Evolutionary conservation across 2,888 invertebrate genomes (phyloP), one percentile per base, ranked within the genome.

Genomic region (Theretra japonica): DNA sequence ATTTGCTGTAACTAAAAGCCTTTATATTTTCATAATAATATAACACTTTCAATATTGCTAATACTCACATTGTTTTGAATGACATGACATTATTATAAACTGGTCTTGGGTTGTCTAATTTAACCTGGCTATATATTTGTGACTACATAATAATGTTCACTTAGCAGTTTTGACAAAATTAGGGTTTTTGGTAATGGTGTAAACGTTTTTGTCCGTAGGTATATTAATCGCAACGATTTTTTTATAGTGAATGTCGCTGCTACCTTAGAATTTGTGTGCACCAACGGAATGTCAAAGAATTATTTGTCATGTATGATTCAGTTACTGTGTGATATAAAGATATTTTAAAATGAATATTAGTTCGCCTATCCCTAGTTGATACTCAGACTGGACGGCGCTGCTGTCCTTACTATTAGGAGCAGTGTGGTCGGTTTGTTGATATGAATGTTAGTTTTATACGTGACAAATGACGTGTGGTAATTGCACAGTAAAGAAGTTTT

Each of bases 231-330:
- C 77, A 78, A 79, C 77, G 76, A 79, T 73, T 75, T 76, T 78
- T 78, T 81, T 83, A 53, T 53, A 87, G 83, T 88, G 88, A 84
- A 88, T 90, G 89, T 86, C 81, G 85, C 85, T 83, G 81, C 80
- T 85, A 79, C 79, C 70, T 77, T 80, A 79, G 76, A 83, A 69
- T 79, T 76, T 73, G 83, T 79, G 81, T 88, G 86, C 85, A 88
- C 85, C 28, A 59, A 33, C 79, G 83, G 82, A 81, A 77, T 73
- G 79, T 85, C 85, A 80, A 74, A 69, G 56, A 72, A 78, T 60
- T 79, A 77, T 85, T 86, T 87, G 85, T 83, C 84, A 85, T 83
- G 83, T 83, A 82, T 86, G 78, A 78, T 82, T 72, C 74, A 75
- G 73, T 71, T 74, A 70, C 68, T 72, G 25, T 48, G 30, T 71